Evolutionary conservation across 2,888 invertebrate species (phyloP).

Genomic region (Ichneumon xanthorius): DNA sequence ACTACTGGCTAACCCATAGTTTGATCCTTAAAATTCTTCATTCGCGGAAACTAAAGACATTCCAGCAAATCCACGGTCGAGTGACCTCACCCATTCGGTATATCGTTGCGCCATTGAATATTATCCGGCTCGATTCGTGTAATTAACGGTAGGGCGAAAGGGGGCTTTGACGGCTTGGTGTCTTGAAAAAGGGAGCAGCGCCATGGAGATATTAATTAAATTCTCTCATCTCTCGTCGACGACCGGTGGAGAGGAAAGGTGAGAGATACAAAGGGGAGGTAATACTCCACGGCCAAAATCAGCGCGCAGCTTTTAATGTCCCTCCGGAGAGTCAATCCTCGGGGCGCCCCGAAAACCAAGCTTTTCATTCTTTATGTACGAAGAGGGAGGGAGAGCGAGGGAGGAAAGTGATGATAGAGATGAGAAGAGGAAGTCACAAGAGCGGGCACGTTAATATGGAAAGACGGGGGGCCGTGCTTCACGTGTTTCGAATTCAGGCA

Average conservation of each 20-base stretch:
- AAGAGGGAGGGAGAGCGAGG: constrained; percentile 7
- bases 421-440: background rate
- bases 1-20: background rate
- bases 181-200: background rate
- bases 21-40: constrained; percentile 33
- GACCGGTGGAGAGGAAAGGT: background rate
- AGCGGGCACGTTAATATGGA: background rate
- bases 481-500: constrained; percentile 36
- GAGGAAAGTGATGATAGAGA: constrained; percentile 3
- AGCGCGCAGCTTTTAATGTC: constrained; percentile 27
- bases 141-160: constrained; percentile 4
- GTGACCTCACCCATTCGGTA: constrained; percentile 4
- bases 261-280: constrained; percentile 4
- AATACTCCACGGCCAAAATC: constrained; percentile 17
- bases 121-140: background rate
- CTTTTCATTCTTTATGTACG: constrained; percentile 2
- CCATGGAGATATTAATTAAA: constrained; percentile 22
- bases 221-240: background rate
- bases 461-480: constrained; percentile 18
- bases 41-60: constrained; percentile 14
- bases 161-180: background rate
- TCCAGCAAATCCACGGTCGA: background rate
- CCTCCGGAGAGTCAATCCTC: constrained; percentile 49
- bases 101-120: background rate
- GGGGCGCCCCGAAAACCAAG: constrained; percentile 26